Evolutionary conservation across 2,797 vertebrate genomes (phyloP).

Genomic region (Streptopelia turtur): DNA sequence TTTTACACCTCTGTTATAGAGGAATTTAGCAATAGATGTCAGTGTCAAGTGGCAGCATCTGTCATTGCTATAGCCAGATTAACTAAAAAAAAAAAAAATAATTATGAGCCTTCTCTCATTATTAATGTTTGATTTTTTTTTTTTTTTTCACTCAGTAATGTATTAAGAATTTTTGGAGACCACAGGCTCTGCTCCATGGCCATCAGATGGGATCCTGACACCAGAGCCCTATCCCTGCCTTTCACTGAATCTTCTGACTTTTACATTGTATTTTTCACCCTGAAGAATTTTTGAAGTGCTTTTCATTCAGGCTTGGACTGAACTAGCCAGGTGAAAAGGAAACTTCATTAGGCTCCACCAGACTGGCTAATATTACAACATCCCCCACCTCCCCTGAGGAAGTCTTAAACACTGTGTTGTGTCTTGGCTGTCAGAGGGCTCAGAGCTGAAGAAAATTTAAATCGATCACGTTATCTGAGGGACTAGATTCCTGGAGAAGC

Average conservation of each 20-base stretch:
- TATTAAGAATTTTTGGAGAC: background rate
- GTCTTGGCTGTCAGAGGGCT: background rate
- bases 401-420: background rate
- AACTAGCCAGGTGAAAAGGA: conserved; percentile 3
- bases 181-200: background rate
- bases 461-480: background rate
- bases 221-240: background rate
- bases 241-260: background rate
- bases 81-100: background rate
- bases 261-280: background rate
- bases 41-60: background rate
- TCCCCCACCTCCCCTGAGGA: background rate
- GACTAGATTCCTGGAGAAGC: background rate
- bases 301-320: background rate
- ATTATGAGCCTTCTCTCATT: background rate
- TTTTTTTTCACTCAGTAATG: background rate
- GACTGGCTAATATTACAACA: background rate
- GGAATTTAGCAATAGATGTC: background rate
- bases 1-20: background rate
- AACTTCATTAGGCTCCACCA: background rate
- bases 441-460: background rate
- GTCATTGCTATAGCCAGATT: background rate
- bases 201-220: background rate
- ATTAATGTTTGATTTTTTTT: background rate
- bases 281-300: background rate